Evolutionary conservation across 2,113 vertebrate genomes (phyloP), one percentile per base, ranked within the genome.

Genomic region (Sterrhoptilus dennistouni): DNA sequence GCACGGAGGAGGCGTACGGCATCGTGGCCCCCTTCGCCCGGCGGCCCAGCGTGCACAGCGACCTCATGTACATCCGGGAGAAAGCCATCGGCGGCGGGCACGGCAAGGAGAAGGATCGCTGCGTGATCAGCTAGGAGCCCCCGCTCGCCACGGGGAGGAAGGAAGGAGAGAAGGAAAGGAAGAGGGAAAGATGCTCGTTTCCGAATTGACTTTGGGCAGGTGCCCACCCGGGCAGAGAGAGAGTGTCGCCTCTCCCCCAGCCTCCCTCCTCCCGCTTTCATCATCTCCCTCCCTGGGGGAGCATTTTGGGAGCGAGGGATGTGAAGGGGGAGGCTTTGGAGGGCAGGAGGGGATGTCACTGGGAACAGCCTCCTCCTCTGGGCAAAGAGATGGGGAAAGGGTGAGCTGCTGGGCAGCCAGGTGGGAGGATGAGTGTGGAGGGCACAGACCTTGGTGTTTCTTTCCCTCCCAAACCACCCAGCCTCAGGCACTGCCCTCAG

Each of bases 61-160:
- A 99, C 98, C 98, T 99, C 90, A 98, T 99, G 99, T 99, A 99
- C 97, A 99, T 99, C 66, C 98, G 99, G 3, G 99, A 99, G 96
- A 99, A 99, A 85, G 98, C 99, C 35, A 97, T 98, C 28, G 98
- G 98, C 2, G 98, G 98, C 3, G 90, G 98, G 45, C 99, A 99
- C 56, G 69, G 98, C 64, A 99, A 99, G 80, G 99, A 99, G 96
- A 99, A 99, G 88, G 99, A 99, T 59, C 97, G 99, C 8, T 99
- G 99, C 6, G 98, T 98, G 45, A 99, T 99, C 96, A 99, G 99
- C 89, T 99, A 99, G 98, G 80, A 87, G 69, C 83, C 65, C 40
- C 25, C 4, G 3, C 42, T 27, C 4, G 6, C 17, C 36, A 3
- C 8, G 2, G 15, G 1, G 15, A 77, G 44, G 53, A 40, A 78